Evolutionary conservation across 1,140 invertebrate genomes (phyloP).

Genomic region (Diabrotica virgifera): DNA sequence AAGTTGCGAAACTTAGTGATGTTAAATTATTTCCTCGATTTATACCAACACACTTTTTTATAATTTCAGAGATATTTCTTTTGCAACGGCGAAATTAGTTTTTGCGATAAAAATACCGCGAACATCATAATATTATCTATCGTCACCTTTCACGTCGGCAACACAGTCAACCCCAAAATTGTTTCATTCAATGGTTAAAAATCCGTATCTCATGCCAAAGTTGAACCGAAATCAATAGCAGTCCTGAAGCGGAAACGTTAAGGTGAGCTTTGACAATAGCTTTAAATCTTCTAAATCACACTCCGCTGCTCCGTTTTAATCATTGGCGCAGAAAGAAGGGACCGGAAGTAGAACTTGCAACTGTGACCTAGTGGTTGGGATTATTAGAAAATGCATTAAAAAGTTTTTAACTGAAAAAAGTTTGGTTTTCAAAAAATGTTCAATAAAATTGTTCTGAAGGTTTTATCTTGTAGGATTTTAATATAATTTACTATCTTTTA

Average conservation of each 20-base stretch:
- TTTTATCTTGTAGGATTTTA: no score
- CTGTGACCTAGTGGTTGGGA: no score
- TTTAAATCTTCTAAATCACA: conserved; percentile 3
- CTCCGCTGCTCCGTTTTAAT: not conserved
- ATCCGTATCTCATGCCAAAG: not conserved
- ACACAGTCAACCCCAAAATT: not conserved
- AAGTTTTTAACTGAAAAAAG: no score
- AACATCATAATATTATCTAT: conserved; percentile 3
- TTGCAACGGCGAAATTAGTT: no score
- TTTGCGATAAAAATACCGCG: not conserved
- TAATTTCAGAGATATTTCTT: no score
- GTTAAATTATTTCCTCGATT: no score
- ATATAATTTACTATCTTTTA: no score
- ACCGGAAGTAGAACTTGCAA: not conserved
- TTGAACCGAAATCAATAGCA: conserved; percentile 3
- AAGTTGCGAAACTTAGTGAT: no score
- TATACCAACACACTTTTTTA: no score
- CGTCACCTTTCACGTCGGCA: not conserved
- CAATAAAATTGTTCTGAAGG: no score
- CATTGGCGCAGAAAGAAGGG: not conserved
- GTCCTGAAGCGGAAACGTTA: not conserved
- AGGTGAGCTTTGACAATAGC: not conserved
- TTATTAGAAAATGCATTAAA: no score
- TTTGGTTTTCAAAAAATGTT: no score
- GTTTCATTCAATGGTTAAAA: not conserved